Conservation (phyloP, 1,140 invertebrate species). For the Araneus ventricosus region DNA sequence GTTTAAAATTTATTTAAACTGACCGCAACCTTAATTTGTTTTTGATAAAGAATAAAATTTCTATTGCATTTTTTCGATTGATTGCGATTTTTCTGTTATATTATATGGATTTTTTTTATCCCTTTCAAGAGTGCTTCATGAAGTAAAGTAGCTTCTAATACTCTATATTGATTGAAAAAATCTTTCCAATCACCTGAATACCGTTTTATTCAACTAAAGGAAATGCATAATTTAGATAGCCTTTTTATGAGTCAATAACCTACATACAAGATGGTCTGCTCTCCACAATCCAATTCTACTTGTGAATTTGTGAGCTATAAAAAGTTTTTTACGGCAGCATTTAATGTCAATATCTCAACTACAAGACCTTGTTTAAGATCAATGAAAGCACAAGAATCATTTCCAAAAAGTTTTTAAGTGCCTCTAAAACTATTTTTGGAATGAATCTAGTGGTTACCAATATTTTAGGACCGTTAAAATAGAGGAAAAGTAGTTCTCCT, state of each 20-base stretch:
- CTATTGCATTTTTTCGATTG: no score
- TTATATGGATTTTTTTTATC: no score
- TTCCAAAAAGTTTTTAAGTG: background rate
- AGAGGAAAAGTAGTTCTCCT: background rate
- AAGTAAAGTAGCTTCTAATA: no score
- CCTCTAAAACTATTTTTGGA: conserved; percentile 1
- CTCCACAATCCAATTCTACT: conserved; percentile 6
- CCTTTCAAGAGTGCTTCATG: no score
- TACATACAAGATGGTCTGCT: background rate
- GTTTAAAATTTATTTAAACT: no score
- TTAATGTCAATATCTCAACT: background rate
- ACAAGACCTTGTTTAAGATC: conserved; percentile 25
- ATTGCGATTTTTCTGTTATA: no score
- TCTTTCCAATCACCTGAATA: no score
- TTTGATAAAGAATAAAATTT: no score
- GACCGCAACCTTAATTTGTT: no score
- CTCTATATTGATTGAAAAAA: no score
- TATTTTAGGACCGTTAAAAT: background rate
- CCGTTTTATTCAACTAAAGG: background rate
- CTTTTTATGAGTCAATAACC: conserved; percentile 21
- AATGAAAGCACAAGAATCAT: conserved; percentile 12
- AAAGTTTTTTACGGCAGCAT: conserved; percentile 5
- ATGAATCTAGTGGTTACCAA: background rate
- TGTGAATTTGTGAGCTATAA: conserved; percentile 31
- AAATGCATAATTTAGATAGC: background rate